Evolutionary conservation across 2,888 invertebrate genomes (phyloP).

Genomic region (Dicyrtoma fusca): DNA sequence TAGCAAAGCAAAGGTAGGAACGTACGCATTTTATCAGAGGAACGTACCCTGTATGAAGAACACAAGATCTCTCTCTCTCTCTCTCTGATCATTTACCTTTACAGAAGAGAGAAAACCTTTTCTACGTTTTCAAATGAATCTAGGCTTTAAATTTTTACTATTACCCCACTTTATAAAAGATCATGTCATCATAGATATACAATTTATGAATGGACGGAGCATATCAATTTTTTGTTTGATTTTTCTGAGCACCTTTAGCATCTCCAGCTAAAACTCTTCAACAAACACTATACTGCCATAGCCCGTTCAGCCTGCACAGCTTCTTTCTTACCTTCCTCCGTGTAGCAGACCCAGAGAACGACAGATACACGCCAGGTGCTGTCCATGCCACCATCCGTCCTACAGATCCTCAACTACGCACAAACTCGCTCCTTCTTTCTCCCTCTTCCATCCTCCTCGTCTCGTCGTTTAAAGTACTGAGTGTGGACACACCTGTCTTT

Average conservation of each 20-base stretch:
- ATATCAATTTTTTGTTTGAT: constrained; percentile 31
- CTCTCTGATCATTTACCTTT: constrained; percentile 21
- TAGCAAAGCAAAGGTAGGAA: not conserved
- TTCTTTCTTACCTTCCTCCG: not conserved
- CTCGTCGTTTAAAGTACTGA: not conserved
- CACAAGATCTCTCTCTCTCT: constrained; percentile 7
- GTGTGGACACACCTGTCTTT: constrained; percentile 30
- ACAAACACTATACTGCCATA: not conserved
- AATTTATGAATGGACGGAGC: constrained; percentile 30
- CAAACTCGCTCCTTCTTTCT: constrained; percentile 14
- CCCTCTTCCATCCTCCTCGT: constrained; percentile 17
- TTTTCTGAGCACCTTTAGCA: constrained; percentile 25
- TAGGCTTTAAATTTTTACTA: constrained; percentile 31
- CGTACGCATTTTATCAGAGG: not conserved
- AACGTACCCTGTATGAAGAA: not conserved
- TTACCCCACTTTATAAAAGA: constrained; percentile 3
- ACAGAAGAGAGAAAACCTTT: constrained; percentile 24
- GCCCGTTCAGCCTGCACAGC: constrained; percentile 1
- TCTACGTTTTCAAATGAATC: constrained; percentile 24
- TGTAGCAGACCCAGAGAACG: constrained; percentile 23
- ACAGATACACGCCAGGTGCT: constrained; percentile 30
- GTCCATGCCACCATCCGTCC: constrained; percentile 10
- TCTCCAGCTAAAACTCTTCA: constrained; percentile 1
- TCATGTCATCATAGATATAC: not conserved
- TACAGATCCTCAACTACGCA: not conserved